These are phyloP conservation scores for Cyprinodon brontotheroides DNA, from an alignment of 2,113 vertebrate genomes.

Conservation along the genomic window DNA sequence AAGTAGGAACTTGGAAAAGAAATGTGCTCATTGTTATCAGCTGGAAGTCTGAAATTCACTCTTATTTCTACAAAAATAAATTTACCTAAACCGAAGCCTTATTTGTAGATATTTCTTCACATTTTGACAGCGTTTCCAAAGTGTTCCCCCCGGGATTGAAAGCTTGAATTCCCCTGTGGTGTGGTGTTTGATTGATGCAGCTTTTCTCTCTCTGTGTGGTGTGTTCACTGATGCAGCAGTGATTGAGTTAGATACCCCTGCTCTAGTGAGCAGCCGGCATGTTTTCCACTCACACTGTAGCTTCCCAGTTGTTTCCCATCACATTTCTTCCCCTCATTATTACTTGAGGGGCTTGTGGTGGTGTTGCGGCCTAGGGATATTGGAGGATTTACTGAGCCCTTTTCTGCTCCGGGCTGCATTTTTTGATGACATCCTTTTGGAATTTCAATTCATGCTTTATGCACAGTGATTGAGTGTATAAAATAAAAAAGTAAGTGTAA, in stretches of 20 bases:
- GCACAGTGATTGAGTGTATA: neutral
- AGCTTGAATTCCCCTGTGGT: slow-evolving; percentile 41
- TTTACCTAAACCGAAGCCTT: slow-evolving; percentile 33
- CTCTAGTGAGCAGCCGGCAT: slow-evolving; percentile 62
- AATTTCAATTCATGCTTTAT: slow-evolving; percentile 8
- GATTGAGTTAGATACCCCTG: slow-evolving; percentile 65
- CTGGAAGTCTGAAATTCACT: slow-evolving; percentile 17
- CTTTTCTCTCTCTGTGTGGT: slow-evolving; percentile 42
- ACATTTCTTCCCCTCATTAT: slow-evolving; percentile 49
- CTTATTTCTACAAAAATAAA: slow-evolving; percentile 30
- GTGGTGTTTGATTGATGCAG: slow-evolving; percentile 66
- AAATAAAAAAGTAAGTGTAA: slow-evolving; percentile 8
- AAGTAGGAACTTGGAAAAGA: slow-evolving; percentile 16
- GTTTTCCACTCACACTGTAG: slow-evolving; percentile 29
- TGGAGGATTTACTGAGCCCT: slow-evolving; percentile 23
- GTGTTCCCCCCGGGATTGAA: slow-evolving; percentile 51
- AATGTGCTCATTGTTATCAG: slow-evolving; percentile 11
- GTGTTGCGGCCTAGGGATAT: slow-evolving; percentile 38
- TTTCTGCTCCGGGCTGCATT: slow-evolving; percentile 23
- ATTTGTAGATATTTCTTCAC: slow-evolving; percentile 62
- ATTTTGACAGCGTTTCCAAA: slow-evolving; percentile 48
- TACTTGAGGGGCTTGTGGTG: slow-evolving; percentile 46
- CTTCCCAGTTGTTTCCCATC: slow-evolving; percentile 54
- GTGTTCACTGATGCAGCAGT: slow-evolving; percentile 62
- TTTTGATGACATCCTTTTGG: slow-evolving; percentile 19